Evolutionary conservation across 2,797 vertebrate species (phyloP).

Genomic region (Brachymystax lenok): DNA sequence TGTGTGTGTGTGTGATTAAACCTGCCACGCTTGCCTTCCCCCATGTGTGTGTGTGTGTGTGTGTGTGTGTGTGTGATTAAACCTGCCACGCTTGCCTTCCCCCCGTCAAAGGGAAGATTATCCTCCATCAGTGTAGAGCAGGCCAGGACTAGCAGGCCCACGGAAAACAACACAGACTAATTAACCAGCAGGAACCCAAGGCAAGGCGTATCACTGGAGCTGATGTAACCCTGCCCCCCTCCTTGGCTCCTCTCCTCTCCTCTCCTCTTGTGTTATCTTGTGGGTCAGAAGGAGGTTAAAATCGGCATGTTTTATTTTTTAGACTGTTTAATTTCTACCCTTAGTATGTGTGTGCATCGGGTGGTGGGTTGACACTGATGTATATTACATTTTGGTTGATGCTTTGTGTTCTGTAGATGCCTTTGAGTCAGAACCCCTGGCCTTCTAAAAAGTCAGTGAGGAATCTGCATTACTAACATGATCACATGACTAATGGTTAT

Average conservation of each 20-base stretch:
- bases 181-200: conserved; percentile 62
- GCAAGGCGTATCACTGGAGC: conserved; percentile 33
- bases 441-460: neutral
- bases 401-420: neutral
- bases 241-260: conserved; percentile 13
- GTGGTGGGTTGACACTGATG: no score
- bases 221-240: conserved; percentile 33
- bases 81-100: conserved; percentile 67
- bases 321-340: conserved; percentile 9
- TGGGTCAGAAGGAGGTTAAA: no score
- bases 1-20: no score
- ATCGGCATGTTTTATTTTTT: no score
- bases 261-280: neutral
- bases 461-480: neutral
- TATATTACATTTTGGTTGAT: no score
- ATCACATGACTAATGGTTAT: neutral
- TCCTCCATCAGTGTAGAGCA: conserved; percentile 63
- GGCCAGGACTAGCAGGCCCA: conserved; percentile 38
- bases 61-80: conserved; percentile 61
- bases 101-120: conserved; percentile 63
- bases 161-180: conserved; percentile 59
- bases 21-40: no score
- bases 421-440: neutral
- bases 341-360: conserved; percentile 12
- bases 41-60: neutral